phyloP scores from a whole-genome alignment of 2,113 vertebrate genomes.

The Scatophagus argus region DNA sequence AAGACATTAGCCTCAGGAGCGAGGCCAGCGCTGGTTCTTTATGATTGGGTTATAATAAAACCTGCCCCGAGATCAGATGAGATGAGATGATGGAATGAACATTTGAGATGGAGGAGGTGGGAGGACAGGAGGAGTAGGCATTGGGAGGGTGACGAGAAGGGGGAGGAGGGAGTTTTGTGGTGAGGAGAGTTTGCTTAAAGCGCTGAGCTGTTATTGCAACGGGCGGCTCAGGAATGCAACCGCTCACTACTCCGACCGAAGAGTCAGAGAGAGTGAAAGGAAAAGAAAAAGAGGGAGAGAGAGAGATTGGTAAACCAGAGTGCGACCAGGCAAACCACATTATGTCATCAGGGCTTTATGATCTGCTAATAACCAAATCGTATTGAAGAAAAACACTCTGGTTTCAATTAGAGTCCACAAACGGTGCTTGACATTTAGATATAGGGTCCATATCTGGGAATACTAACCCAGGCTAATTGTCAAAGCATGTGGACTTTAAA shows the following conservation, averaged over 20 bases:
- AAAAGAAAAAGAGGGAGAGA: constrained; percentile 23
- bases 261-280: constrained; percentile 41
- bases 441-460: constrained; percentile 46
- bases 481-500: constrained; percentile 44
- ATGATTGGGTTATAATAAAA: constrained; percentile 68
- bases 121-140: constrained; percentile 29
- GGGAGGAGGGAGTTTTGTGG: constrained; percentile 66
- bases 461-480: constrained; percentile 28
- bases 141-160: constrained; percentile 27
- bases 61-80: constrained; percentile 60
- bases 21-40: constrained; percentile 59
- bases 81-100: constrained; percentile 71
- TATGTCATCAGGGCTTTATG: constrained; percentile 80
- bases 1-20: constrained; percentile 67
- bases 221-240: constrained; percentile 77
- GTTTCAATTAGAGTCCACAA: constrained; percentile 69
- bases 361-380: constrained; percentile 81
- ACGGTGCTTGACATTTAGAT: constrained; percentile 60
- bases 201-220: constrained; percentile 82
- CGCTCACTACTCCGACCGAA: constrained; percentile 63
- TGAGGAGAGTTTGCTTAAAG: constrained; percentile 81
- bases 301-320: constrained; percentile 73
- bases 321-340: constrained; percentile 77
- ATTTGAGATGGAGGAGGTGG: constrained; percentile 42
- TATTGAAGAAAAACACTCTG: constrained; percentile 75